A percentile compares a stretch with the other conserved stretches of the same genome.
These are phyloP conservation scores for Scaptomyza flava DNA, from an alignment of 2,888 invertebrate genomes.

Conservation along the genomic window DNA sequence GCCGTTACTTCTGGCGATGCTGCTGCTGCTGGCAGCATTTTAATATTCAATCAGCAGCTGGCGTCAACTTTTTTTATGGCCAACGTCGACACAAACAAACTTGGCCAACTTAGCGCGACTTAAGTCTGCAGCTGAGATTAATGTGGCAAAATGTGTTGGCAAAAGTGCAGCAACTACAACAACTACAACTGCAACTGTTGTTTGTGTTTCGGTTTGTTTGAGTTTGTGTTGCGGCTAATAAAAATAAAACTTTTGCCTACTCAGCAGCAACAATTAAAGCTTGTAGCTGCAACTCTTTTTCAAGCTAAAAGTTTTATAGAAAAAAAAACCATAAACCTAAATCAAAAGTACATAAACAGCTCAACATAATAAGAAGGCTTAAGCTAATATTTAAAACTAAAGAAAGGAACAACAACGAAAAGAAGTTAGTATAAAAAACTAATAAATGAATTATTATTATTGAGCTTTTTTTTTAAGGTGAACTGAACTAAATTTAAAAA, in stretches of 20 bases:
- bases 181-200: constrained; percentile 15
- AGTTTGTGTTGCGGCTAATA: constrained; percentile 50
- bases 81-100: constrained; percentile 39
- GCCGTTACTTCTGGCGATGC: constrained; percentile 24
- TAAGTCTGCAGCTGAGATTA: constrained; percentile 57
- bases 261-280: constrained; percentile 52
- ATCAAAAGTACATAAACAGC: too few species aligned
- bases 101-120: constrained; percentile 38
- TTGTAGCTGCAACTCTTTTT: background rate
- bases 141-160: constrained; percentile 47
- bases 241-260: constrained; percentile 46
- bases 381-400: too few species aligned
- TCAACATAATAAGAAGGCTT: too few species aligned
- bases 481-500: too few species aligned
- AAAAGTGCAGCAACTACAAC: constrained; percentile 43
- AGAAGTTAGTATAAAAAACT: too few species aligned
- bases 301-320: background rate
- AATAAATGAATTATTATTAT: too few species aligned
- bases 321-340: background rate
- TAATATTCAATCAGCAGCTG: constrained; percentile 78
- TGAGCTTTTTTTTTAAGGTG: too few species aligned
- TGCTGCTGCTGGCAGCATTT: constrained; percentile 50
- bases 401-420: too few species aligned
- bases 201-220: constrained; percentile 41
- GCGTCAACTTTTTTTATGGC: constrained; percentile 57